Evolutionary conservation across 2,888 invertebrate genomes (phyloP).

Genomic region (Dendrolimus houi): DNA sequence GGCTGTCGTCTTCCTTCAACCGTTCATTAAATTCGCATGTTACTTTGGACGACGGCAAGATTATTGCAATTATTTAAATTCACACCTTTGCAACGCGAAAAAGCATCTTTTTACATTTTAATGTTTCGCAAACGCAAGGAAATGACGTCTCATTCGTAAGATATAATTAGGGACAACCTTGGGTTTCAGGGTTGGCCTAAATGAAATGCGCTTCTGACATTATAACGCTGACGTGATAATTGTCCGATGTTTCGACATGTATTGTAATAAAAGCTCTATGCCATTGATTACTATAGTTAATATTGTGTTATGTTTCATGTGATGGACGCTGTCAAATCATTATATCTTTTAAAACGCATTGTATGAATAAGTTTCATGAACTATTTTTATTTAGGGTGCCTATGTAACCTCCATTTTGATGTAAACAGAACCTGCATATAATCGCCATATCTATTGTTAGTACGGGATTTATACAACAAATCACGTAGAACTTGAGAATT

Average conservation of each 20-base stretch:
- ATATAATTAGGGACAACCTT: slow-evolving; percentile 72
- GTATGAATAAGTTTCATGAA: neutral
- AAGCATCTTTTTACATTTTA: slow-evolving; percentile 68
- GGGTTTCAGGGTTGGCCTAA: slow-evolving; percentile 50
- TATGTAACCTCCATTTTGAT: too few species aligned
- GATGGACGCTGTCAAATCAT: neutral
- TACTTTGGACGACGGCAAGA: slow-evolving; percentile 43
- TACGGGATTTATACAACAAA: too few species aligned
- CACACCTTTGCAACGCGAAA: slow-evolving; percentile 69
- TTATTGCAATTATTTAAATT: slow-evolving; percentile 77
- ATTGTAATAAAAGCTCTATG: slow-evolving; percentile 10
- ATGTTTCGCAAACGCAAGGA: slow-evolving; percentile 71
- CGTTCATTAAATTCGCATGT: slow-evolving; percentile 71
- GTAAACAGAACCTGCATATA: too few species aligned
- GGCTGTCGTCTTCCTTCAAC: slow-evolving; percentile 55
- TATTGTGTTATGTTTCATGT: neutral
- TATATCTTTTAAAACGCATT: neutral
- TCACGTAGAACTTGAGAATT: too few species aligned
- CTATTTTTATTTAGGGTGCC: too few species aligned
- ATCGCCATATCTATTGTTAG: too few species aligned
- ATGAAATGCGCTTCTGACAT: slow-evolving; percentile 50
- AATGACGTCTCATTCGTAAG: slow-evolving; percentile 75
- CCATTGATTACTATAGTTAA: slow-evolving; percentile 5
- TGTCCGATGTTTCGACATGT: slow-evolving; percentile 56
- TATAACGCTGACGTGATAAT: slow-evolving; percentile 53